Evolutionary conservation across 2,888 invertebrate species (phyloP).

Genomic region (Hyles lineata): DNA sequence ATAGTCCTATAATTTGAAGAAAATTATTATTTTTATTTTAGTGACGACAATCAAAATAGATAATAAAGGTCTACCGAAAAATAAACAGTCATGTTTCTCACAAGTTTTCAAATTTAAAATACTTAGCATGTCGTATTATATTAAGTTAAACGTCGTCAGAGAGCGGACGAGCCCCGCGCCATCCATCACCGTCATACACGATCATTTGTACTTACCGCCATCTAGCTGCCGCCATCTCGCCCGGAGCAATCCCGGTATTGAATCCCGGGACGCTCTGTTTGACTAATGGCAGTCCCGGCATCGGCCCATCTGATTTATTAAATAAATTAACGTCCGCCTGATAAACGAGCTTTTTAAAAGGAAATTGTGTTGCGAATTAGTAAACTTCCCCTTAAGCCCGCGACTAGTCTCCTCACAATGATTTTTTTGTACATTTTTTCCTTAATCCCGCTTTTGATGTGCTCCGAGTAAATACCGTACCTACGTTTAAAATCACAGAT

Average conservation of each 20-base stretch:
- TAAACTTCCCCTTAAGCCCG: conserved; percentile 48
- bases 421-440: conserved; percentile 42
- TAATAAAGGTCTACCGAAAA: not conserved
- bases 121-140: conserved; percentile 36
- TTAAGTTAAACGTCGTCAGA: conserved; percentile 32
- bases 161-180: conserved; percentile 37
- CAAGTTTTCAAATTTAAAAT: conserved; percentile 36
- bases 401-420: conserved; percentile 41
- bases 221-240: conserved; percentile 47
- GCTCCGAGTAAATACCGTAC: conserved; percentile 36
- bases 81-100: conserved; percentile 11
- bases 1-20: too few relatives aligned
- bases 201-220: conserved; percentile 66
- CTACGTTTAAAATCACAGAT: conserved; percentile 47
- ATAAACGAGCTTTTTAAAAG: conserved; percentile 65
- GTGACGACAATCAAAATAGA: not conserved
- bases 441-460: conserved; percentile 54
- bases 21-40: too few relatives aligned
- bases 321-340: conserved; percentile 75
- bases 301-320: conserved; percentile 75
- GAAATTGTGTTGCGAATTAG: conserved; percentile 58
- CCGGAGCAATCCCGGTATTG: conserved; percentile 63
- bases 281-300: conserved; percentile 71
- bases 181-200: conserved; percentile 76
- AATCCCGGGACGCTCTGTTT: conserved; percentile 56